These are phyloP conservation scores for Tricholaema leucomelas DNA, from an alignment of 2,113 vertebrate genomes.

Conservation along the genomic window DNA sequence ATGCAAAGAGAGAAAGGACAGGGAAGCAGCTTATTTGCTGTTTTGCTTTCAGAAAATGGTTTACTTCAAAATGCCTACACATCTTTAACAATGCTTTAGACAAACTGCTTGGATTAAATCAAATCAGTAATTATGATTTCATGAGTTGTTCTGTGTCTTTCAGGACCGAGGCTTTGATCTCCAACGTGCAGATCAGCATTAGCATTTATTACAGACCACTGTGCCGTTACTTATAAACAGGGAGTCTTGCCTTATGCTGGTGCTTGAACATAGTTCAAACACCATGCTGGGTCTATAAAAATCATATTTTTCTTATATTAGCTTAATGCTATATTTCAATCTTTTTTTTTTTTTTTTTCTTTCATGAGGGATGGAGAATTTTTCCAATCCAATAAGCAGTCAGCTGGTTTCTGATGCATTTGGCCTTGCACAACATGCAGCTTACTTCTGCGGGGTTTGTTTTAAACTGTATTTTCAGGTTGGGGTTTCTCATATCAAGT, in stretches of 20 bases:
- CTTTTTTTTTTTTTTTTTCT: background rate
- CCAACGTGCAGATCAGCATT: background rate
- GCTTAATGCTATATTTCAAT: background rate
- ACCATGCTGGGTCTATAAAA: background rate
- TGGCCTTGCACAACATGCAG: background rate
- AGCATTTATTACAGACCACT: background rate
- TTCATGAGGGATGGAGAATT: background rate
- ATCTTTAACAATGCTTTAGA: background rate
- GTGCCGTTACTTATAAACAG: background rate
- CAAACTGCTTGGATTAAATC: background rate
- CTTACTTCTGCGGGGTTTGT: background rate
- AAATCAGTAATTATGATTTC: conserved; percentile 1
- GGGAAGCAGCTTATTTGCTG: background rate
- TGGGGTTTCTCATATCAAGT: background rate
- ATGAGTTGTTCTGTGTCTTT: background rate
- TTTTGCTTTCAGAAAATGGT: conserved; percentile 1
- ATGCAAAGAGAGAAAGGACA: conserved; percentile 2
- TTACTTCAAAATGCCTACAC: background rate
- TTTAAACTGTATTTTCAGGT: conserved; percentile 3
- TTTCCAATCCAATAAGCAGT: background rate
- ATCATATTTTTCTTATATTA: background rate
- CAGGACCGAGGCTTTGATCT: conserved; percentile 10
- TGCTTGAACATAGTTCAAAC: background rate
- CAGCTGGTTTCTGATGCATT: background rate
- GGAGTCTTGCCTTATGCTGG: background rate